Evolutionary conservation across 2,797 vertebrate genomes (phyloP).

Genomic region (Paedocypris micromegethes): DNA sequence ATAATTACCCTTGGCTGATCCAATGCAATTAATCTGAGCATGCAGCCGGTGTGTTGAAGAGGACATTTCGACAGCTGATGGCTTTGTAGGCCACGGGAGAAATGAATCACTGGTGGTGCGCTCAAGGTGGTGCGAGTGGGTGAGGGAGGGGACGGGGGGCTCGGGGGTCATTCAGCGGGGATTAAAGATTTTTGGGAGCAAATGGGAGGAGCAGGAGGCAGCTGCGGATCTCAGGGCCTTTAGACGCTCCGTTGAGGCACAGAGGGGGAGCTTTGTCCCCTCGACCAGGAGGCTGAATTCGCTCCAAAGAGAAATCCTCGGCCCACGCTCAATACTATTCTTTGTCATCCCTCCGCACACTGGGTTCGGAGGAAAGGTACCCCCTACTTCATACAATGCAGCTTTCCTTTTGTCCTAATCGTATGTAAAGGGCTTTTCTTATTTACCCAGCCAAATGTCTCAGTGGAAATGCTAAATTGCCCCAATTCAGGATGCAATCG

Average conservation of each 20-base stretch:
- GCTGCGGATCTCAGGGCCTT: slow-evolving; percentile 68
- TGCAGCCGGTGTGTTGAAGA: slow-evolving; percentile 55
- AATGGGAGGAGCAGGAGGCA: slow-evolving; percentile 56
- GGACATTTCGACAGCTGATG: slow-evolving; percentile 63
- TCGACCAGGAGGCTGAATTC: slow-evolving; percentile 57
- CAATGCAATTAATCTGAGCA: slow-evolving; percentile 63
- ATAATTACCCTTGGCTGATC: slow-evolving; percentile 57
- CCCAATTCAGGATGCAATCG: slow-evolving; percentile 45
- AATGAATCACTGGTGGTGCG: slow-evolving; percentile 47
- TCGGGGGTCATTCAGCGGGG: slow-evolving; percentile 62
- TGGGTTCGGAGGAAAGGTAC: slow-evolving; percentile 57
- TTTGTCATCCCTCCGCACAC: slow-evolving; percentile 63
- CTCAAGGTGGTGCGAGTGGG: slow-evolving; percentile 36
- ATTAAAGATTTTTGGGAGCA: slow-evolving; percentile 65
- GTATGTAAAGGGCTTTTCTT: slow-evolving; percentile 44
- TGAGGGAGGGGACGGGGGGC: slow-evolving; percentile 39
- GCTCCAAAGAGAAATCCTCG: slow-evolving; percentile 48
- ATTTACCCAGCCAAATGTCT: slow-evolving; percentile 50
- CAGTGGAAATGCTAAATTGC: slow-evolving; percentile 20
- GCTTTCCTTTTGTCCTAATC: slow-evolving; percentile 41
- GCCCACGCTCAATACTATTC: slow-evolving; percentile 53
- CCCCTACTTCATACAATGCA: slow-evolving; percentile 50
- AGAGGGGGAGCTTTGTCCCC: slow-evolving; percentile 66
- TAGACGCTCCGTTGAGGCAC: slow-evolving; percentile 59
- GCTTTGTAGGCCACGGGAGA: slow-evolving; percentile 58